Percentiles rank a stretch among this genome's conserved stretches.
phyloP scores from a whole-genome alignment of 2,797 vertebrate genomes.

The Falco peregrinus region DNA sequence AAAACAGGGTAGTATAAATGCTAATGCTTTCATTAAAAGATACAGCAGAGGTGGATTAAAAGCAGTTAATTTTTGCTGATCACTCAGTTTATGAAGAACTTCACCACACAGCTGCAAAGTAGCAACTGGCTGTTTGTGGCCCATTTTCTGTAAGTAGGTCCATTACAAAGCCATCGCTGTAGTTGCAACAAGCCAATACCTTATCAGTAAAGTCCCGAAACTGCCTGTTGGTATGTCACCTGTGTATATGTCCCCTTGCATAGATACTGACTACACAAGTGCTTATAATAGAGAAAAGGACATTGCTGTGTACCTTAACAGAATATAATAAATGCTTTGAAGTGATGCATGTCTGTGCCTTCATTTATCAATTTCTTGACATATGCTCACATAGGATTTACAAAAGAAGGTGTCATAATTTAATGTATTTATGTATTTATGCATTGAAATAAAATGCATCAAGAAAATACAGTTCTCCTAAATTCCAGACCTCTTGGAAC shows the following conservation, averaged over 20 bases:
- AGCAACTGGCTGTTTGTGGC: not conserved
- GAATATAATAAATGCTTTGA: not conserved
- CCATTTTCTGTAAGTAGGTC: not conserved
- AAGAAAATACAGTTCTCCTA: not conserved
- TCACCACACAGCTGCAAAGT: not conserved
- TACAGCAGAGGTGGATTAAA: not conserved
- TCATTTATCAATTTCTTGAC: not conserved
- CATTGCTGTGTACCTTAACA: not conserved
- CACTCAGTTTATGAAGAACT: not conserved
- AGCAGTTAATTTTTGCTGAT: not conserved
- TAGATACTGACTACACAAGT: accelerated
- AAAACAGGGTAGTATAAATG: not conserved
- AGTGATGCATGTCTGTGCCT: not conserved
- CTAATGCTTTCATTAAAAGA: not conserved
- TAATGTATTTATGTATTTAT: not conserved
- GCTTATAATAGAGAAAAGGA: not conserved
- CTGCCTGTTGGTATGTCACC: accelerated
- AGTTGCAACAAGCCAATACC: not conserved
- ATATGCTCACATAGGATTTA: not conserved
- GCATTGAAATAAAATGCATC: not conserved
- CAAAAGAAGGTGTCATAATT: not conserved
- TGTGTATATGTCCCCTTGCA: accelerated
- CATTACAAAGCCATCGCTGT: not conserved
- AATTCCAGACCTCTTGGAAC: not conserved
- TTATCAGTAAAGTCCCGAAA: not conserved